phyloP scores from a whole-genome alignment of 2,113 vertebrate species.

The Lampris megalopsis region DNA sequence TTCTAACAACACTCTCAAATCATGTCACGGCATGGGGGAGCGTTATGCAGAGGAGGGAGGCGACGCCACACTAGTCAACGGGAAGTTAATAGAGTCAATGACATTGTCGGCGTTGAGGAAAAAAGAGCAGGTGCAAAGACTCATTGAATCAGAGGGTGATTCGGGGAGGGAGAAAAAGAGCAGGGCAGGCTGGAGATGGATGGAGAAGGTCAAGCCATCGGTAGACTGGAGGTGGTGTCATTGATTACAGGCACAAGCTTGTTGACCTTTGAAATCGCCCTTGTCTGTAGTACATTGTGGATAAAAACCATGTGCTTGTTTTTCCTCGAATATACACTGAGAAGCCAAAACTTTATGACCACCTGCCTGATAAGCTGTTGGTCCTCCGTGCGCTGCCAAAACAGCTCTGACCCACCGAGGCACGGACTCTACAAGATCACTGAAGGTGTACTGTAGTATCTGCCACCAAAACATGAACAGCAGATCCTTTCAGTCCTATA shows the following conservation, averaged over 20 bases:
- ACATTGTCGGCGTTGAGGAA: constrained; percentile 27
- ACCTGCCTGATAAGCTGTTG: no score
- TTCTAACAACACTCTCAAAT: constrained; percentile 11
- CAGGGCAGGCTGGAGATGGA: background rate
- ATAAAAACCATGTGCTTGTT: constrained; percentile 7
- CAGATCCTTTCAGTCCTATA: no score
- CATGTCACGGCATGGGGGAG: no score
- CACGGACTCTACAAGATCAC: no score
- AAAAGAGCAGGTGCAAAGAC: constrained; percentile 7
- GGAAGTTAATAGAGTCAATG: constrained; percentile 44
- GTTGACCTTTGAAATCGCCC: constrained; percentile 35
- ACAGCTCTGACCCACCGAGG: no score
- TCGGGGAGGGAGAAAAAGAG: background rate
- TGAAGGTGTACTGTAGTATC: no score
- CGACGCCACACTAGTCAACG: constrained; percentile 21
- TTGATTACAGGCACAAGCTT: constrained; percentile 30
- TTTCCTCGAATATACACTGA: constrained; percentile 8
- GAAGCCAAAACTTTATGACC: no score
- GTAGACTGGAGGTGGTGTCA: constrained; percentile 29
- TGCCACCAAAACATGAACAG: no score
- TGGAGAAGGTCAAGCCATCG: constrained; percentile 7
- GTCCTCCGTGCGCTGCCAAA: no score
- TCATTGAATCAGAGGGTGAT: constrained; percentile 8
- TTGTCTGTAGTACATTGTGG: constrained; percentile 5
- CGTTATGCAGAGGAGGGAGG: constrained; percentile 12